Evolutionary conservation across 2,113 vertebrate species (phyloP).

Genomic region (Ginglymostoma cirratum): DNA sequence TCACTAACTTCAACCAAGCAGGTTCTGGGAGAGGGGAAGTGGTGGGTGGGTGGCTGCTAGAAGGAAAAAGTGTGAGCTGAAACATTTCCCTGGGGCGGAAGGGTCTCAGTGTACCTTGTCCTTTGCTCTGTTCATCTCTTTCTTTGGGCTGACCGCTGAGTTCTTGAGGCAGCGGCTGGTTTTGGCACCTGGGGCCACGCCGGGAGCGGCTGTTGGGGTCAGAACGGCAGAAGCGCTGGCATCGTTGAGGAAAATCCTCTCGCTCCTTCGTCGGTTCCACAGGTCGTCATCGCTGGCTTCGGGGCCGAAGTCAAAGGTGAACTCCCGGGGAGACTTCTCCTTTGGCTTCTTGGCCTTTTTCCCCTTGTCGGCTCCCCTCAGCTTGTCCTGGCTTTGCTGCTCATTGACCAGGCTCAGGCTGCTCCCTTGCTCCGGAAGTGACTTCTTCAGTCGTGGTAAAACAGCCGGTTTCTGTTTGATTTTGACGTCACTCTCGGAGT

Average conservation of each 20-base stretch:
- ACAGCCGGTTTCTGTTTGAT: constrained; percentile 73
- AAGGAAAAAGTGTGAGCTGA: not conserved
- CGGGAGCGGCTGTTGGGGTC: fast-evolving
- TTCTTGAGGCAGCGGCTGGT: constrained; percentile 62
- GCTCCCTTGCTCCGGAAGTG: constrained; percentile 57
- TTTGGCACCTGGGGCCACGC: constrained; percentile 55
- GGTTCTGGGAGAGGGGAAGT: too few relatives aligned
- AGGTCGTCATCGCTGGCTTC: constrained; percentile 83
- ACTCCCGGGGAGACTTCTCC: constrained; percentile 64
- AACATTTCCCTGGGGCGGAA: not conserved
- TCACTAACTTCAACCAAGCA: not conserved
- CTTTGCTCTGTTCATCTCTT: constrained; percentile 62
- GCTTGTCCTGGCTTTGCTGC: constrained; percentile 56
- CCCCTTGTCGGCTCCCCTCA: constrained; percentile 55
- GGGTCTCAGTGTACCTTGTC: constrained; percentile 51
- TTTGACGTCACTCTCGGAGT: constrained; percentile 81
- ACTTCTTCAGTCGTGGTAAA: constrained; percentile 77
- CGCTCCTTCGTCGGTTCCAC: constrained; percentile 84
- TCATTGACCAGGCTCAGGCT: constrained; percentile 45
- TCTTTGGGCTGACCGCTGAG: constrained; percentile 58
- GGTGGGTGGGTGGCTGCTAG: not conserved
- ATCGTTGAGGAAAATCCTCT: constrained; percentile 91
- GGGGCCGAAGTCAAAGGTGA: constrained; percentile 71
- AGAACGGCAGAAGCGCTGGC: constrained; percentile 56
- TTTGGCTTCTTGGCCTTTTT: constrained; percentile 59